Conservation (phyloP, 2,113 vertebrate species). For the Suricata suricatta region DNA sequence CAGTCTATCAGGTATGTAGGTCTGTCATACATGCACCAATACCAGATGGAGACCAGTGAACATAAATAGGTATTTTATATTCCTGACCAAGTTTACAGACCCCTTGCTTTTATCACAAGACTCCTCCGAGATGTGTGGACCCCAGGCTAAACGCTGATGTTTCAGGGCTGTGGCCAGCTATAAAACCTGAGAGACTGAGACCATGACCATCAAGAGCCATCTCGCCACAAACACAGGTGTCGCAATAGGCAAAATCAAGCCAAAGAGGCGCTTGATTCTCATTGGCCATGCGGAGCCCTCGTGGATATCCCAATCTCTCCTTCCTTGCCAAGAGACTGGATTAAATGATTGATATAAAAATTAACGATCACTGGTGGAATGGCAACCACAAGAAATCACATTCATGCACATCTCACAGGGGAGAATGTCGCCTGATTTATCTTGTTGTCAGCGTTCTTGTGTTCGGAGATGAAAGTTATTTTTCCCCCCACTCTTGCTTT, state of each 20-base stretch:
- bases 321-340: not conserved
- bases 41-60: not conserved
- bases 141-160: not conserved
- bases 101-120: not conserved
- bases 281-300: not conserved
- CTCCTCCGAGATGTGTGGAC: not conserved
- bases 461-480: conserved; percentile 15
- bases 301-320: not conserved
- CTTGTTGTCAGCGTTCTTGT: not conserved
- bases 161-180: not conserved
- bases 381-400: not conserved
- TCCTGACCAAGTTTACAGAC: not conserved
- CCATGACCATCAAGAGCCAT: not conserved
- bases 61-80: not conserved
- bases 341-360: conserved; percentile 44
- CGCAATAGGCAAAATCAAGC: not conserved
- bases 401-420: not conserved
- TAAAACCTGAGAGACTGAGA: not conserved
- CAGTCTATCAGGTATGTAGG: not conserved
- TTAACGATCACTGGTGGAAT: not conserved
- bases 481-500: not conserved
- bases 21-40: rapidly evolving
- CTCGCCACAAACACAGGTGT: not conserved
- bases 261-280: not conserved
- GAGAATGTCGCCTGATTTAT: not conserved